Base-by-base conservation (phyloP, 2,888 invertebrate species). In the Charanyca ferruginea region DNA sequence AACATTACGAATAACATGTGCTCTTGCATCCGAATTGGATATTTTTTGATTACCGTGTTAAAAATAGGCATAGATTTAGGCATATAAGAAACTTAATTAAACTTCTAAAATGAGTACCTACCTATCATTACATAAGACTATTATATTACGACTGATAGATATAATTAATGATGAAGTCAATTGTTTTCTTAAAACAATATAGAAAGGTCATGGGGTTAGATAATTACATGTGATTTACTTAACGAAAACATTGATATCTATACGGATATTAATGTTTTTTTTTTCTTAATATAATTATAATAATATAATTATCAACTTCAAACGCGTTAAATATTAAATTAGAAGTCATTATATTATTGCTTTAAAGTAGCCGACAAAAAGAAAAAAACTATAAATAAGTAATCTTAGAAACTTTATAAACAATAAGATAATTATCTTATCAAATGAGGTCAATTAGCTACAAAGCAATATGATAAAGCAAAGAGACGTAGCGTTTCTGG, bases 381-480 rank as follows among this genome's bases (percentile, higher is more conserved):
- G 13, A 35, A 25, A 45, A 66, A 47, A 22, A 6, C n/a, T n/a
- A n/a, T n/a, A n/a, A 9, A n/a, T 45, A 9, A 49, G 44, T 38
- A 66, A 41, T 49, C 59, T 66, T 45, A 58, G 42, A 32, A 18
- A 41, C 9, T 41, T 32, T 22, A 48, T 53, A 58, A 53, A 71
- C 52, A 71, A 38, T 72, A n/a, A 42, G 45, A 62, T 41, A 55
- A 11, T 2, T 7, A 42, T 74, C 49, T 74, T 52, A 73, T 73
- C 62, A 52, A 62, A 53, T 22, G 51, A 47, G 72, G 72, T 75
- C 75, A 72, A 68, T 45, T 61, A 42, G 49, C 22, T 61, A 41
- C 18, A 41, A 45, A 67, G 22, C 22, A 35, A 49, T 38, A 60
- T 55, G 54, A 72, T 74, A 74, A 61, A 18, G 16, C 35, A 8